phyloP scores from a whole-genome alignment of 2,888 invertebrate species.

The Capitulum mitella region DNA sequence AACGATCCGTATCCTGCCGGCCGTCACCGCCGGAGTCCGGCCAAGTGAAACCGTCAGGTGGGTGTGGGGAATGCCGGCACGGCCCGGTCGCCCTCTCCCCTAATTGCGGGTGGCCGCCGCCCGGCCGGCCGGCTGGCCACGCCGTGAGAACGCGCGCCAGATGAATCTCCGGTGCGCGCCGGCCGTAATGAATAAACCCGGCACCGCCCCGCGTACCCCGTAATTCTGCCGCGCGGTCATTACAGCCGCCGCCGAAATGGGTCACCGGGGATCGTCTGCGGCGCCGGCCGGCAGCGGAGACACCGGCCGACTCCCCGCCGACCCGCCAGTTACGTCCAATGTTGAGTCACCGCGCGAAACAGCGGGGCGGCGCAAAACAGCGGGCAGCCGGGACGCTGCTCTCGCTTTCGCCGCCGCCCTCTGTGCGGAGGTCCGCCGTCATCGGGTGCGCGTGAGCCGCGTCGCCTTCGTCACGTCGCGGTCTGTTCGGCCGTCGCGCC shows the following conservation, averaged over 20 bases:
- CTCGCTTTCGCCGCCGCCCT: background rate
- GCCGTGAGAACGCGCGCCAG: background rate
- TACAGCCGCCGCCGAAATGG: background rate
- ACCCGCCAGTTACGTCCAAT: no score
- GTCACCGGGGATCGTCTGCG: no score
- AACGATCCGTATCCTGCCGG: background rate
- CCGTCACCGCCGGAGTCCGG: background rate
- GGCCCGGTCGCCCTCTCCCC: no score
- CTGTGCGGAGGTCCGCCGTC: background rate
- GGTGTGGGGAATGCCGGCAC: background rate
- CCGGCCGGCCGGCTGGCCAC: background rate
- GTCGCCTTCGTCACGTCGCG: background rate
- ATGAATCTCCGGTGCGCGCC: conserved; percentile 1
- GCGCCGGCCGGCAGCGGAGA: no score
- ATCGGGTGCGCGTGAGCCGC: background rate
- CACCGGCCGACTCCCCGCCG: no score
- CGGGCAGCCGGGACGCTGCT: background rate
- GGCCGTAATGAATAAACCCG: conserved; percentile 3
- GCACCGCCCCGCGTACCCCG: background rate
- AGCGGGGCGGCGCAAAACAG: background rate
- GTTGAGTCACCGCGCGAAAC: no score
- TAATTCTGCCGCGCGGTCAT: background rate
- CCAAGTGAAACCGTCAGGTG: background rate
- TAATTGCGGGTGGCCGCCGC: background rate
- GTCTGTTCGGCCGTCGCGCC: background rate